Conservation (phyloP, 2,888 invertebrate genomes). For the Entomobrya proxima region DNA sequence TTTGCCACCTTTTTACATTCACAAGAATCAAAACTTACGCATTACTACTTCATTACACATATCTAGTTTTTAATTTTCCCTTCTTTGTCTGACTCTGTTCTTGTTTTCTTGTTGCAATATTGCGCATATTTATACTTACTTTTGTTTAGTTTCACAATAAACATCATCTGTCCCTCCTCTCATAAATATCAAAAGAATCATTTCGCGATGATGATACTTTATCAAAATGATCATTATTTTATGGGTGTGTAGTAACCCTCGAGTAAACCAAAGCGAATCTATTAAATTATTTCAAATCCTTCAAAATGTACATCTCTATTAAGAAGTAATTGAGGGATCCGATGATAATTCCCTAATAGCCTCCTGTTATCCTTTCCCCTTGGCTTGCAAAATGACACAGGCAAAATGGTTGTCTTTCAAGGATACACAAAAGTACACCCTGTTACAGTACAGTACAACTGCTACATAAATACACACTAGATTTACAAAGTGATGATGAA, state of each 20-base stretch:
- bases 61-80: too few relatives aligned
- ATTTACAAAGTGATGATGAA: too few relatives aligned
- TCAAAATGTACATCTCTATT: conserved; percentile 24
- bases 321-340: conserved; percentile 22
- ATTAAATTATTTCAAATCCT: background rate
- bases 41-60: too few relatives aligned
- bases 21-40: too few relatives aligned
- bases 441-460: too few relatives aligned
- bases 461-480: too few relatives aligned
- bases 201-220: background rate
- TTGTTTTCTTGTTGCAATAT: too few relatives aligned
- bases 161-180: background rate
- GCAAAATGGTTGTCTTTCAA: background rate
- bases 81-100: too few relatives aligned
- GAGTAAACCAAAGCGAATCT: background rate
- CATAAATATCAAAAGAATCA: background rate
- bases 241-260: background rate
- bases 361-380: conserved; percentile 17
- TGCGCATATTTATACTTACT: too few relatives aligned
- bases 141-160: background rate
- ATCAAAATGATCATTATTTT: conserved; percentile 8
- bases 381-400: conserved; percentile 25
- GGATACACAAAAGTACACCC: background rate
- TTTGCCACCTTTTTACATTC: background rate
- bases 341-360: conserved; percentile 40